phyloP scores from a whole-genome alignment of 1,140 invertebrate genomes.

The Macrocentrus cingulum region DNA sequence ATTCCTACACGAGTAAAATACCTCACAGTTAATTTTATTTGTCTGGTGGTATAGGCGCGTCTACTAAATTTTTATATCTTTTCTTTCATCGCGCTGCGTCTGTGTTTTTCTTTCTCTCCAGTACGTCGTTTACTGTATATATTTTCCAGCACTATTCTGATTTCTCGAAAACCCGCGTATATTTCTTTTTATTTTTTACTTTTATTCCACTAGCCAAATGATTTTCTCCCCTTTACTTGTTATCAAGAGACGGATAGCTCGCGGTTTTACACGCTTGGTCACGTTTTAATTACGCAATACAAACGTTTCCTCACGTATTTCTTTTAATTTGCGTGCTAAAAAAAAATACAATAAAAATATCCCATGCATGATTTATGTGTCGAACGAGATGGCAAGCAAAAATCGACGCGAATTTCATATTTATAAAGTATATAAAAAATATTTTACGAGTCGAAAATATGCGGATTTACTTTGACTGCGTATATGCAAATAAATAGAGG shows the following conservation, averaged over 20 bases:
- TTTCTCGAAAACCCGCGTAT: not conserved
- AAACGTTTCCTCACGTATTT: conserved; percentile 1
- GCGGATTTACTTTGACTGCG: not conserved
- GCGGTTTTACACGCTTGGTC: conserved; percentile 13
- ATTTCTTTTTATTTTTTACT: not conserved
- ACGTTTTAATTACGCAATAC: conserved; percentile 18
- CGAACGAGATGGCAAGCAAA: no score
- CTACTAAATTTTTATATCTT: conserved; percentile 5
- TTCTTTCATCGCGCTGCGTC: conserved; percentile 1
- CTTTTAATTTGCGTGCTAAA: conserved; percentile 8
- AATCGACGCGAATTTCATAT: no score
- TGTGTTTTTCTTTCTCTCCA: conserved; percentile 3
- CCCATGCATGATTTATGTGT: no score
- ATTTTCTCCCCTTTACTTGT: not conserved
- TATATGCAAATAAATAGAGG: not conserved
- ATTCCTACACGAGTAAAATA: conserved; percentile 15
- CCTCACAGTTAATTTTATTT: conserved; percentile 26
- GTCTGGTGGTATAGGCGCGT: conserved; percentile 2
- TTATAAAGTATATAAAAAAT: no score
- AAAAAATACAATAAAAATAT: no score
- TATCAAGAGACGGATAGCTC: not conserved
- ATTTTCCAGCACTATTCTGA: conserved; percentile 8
- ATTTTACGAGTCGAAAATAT: no score
- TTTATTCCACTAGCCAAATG: not conserved
- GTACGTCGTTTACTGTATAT: not conserved